phyloP scores from a whole-genome alignment of 2,888 invertebrate species.

The Parapristionchus giblindavisi region DNA sequence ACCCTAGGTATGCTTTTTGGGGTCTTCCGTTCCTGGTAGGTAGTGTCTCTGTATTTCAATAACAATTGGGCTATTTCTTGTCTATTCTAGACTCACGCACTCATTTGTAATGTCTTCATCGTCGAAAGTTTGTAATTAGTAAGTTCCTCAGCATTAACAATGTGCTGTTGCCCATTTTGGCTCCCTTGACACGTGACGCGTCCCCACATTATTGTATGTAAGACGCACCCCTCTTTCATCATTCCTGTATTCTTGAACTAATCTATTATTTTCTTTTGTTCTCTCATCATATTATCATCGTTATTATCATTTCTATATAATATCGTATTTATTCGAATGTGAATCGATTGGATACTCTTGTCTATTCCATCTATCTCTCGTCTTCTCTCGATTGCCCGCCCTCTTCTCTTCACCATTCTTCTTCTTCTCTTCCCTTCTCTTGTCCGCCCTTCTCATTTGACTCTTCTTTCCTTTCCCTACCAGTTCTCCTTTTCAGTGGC shows the following conservation, averaged over 20 bases:
- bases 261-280: not conserved
- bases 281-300: not conserved
- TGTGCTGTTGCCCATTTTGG: not conserved
- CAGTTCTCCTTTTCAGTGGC: slow-evolving; percentile 24
- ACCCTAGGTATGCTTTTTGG: no score
- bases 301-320: not conserved
- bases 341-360: not conserved
- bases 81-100: no score
- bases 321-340: not conserved
- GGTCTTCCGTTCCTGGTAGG: no score
- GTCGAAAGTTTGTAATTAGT: no score
- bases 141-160: no score
- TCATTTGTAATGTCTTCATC: no score
- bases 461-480: slow-evolving; percentile 18
- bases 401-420: not conserved
- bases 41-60: no score
- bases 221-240: not conserved
- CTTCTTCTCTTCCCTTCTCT: not conserved
- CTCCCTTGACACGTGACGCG: not conserved
- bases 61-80: no score
- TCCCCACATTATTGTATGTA: not conserved
- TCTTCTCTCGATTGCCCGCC: not conserved
- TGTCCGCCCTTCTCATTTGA: slow-evolving; percentile 9
- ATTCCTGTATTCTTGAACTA: no score
- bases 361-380: not conserved